Percentiles rank a stretch among this genome's conserved stretches.
Conservation (phyloP, 2,113 vertebrate species). For the Pteruthius melanotis region DNA sequence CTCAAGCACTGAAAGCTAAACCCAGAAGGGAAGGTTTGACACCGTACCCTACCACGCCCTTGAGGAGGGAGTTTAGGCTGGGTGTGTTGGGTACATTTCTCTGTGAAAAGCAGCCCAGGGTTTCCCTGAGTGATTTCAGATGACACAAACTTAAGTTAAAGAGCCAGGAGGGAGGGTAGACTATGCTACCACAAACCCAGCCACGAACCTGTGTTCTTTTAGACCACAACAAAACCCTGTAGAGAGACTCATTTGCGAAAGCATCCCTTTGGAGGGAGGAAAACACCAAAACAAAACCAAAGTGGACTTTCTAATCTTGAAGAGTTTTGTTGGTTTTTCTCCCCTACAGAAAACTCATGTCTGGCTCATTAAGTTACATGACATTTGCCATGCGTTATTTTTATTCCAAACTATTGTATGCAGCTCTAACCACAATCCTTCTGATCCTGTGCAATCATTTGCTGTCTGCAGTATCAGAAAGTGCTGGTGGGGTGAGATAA, state of each 20-base stretch:
- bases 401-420: slow-evolving; percentile 18
- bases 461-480: neutral
- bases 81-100: accelerated
- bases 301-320: neutral
- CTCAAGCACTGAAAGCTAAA: neutral
- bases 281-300: neutral
- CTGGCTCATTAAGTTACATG: slow-evolving; percentile 1
- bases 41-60: accelerated
- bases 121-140: neutral
- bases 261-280: neutral
- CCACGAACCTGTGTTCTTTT: neutral
- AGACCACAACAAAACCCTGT: neutral
- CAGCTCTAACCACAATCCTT: neutral
- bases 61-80: neutral
- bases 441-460: neutral
- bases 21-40: neutral
- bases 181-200: neutral
- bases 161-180: too few relatives aligned
- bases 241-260: neutral
- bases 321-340: neutral
- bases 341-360: neutral
- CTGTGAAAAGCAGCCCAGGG: neutral
- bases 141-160: neutral
- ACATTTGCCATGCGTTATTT: slow-evolving; percentile 7
- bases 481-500: neutral